Evolutionary conservation across 2,797 vertebrate genomes (phyloP), one percentile per base, ranked within the genome.

Genomic region (Myripristis jacobus): DNA sequence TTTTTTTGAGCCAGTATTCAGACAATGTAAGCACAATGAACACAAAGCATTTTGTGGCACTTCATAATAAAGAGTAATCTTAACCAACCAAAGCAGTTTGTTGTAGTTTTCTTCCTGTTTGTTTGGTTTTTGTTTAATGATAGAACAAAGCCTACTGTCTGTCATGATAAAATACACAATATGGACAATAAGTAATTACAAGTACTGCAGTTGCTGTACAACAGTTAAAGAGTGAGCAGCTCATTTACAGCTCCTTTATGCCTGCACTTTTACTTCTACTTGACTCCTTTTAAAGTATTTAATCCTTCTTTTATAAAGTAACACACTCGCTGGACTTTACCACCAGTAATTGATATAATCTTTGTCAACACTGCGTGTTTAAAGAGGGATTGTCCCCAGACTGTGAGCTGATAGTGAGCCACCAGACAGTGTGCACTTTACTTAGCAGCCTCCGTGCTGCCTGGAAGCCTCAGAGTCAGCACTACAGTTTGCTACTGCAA

Each of bases 41-140:
- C 92, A 94, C 92, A 94, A 95, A 93, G 93, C 93, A 94, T 95
- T 95, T 94, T 94, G 93, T 94, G 92, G 93, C 93, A 95, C 95
- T 95, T 95, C 94, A 95, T 95, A 95, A 95, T 95, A 94, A 95
- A 95, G 94, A 93, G 90, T 92, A 94, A 94, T 92, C 89, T 91
- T 90, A 94, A 94, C 81, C 83, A 92, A 91, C 81, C 80, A 80
- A 76, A 70, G 79, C 66, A 68, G 75, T 83, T 84, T 89, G 79
- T 84, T 53, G 51, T n/a, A 73, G 61, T 87, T 70, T 71, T 89
- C 83, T 84, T 78, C 88, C 24, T 52, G 50, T 84, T 87, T 83
- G 59, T 87, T 81, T 82, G 66, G 44, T 69, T 47, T 73, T 9
- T n/a, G n/a, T n/a, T n/a, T n/a, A n/a, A 46, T 69, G 21, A 66